phyloP scores from a whole-genome alignment of 2,113 vertebrate species.

The Cottus gobio region DNA sequence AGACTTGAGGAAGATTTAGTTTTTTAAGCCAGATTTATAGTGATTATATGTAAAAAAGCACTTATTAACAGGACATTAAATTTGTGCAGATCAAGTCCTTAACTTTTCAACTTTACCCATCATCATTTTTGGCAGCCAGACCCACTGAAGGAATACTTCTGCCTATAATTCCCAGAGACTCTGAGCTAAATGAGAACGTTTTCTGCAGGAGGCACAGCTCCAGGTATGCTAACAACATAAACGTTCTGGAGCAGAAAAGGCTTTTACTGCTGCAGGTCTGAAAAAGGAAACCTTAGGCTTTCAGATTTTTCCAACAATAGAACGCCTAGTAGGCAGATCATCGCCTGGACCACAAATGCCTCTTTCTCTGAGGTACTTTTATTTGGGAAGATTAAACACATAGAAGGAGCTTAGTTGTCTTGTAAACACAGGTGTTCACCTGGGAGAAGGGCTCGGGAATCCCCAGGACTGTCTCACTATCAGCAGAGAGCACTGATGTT shows the following conservation, averaged over 20 bases:
- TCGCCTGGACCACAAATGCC: conserved; percentile 50
- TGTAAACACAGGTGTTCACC: conserved; percentile 52
- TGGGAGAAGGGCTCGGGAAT: conserved; percentile 44
- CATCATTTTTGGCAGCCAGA: conserved; percentile 2
- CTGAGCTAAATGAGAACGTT: conserved; percentile 38
- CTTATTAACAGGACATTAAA: not conserved
- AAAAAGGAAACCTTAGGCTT: conserved; percentile 65
- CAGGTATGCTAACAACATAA: conserved; percentile 75
- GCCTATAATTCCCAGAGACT: conserved; percentile 23
- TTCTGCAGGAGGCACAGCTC: conserved; percentile 45
- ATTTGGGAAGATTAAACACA: conserved; percentile 66
- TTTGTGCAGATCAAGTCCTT: conserved; percentile 3
- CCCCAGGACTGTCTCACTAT: conserved; percentile 46
- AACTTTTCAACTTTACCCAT: conserved; percentile 4
- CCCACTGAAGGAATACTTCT: conserved; percentile 13
- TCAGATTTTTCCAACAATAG: conserved; percentile 63
- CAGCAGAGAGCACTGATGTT: conserved; percentile 44
- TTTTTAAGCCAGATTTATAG: not conserved
- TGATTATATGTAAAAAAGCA: not conserved
- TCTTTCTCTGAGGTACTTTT: conserved; percentile 52
- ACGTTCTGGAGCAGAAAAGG: conserved; percentile 55
- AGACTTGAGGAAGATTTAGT: not conserved
- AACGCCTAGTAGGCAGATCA: conserved; percentile 57
- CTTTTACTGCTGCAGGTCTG: conserved; percentile 47
- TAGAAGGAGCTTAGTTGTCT: conserved; percentile 61